These are phyloP conservation scores for Salvelinus alpinus DNA, from an alignment of 2,113 vertebrate genomes.

Conservation along the genomic window DNA sequence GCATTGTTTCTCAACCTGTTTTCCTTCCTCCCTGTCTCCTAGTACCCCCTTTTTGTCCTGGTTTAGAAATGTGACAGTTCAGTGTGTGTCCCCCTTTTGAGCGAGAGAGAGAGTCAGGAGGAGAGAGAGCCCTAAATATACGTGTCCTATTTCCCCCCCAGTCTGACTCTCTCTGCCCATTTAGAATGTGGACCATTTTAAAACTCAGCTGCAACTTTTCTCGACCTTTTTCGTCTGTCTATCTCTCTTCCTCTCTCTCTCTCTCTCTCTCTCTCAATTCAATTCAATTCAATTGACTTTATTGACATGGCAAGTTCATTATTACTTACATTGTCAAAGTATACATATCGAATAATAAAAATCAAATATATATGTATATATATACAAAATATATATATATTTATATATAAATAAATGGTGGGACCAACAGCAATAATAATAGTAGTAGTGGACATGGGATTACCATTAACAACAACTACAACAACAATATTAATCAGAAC, in stretches of 20 bases:
- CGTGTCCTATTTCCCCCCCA: slow-evolving; percentile 71
- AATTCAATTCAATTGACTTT: too few relatives aligned
- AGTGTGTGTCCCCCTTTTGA: slow-evolving; percentile 24
- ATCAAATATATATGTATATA: too few relatives aligned
- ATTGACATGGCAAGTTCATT: too few relatives aligned
- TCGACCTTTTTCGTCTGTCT: slow-evolving; percentile 22
- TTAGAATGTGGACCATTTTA: slow-evolving; percentile 48
- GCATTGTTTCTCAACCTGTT: slow-evolving; percentile 11
- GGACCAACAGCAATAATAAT: too few relatives aligned
- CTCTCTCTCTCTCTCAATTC: background rate
- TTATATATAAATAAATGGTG: too few relatives aligned
- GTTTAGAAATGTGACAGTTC: slow-evolving; percentile 65
- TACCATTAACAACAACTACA: too few relatives aligned
- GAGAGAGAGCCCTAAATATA: slow-evolving; percentile 62
- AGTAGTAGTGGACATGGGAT: too few relatives aligned
- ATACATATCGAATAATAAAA: too few relatives aligned
- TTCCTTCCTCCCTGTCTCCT: slow-evolving; percentile 17
- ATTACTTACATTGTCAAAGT: too few relatives aligned
- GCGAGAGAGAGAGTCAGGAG: slow-evolving; percentile 10
- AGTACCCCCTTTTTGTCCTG: slow-evolving; percentile 60
- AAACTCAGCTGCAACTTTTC: slow-evolving; percentile 60
- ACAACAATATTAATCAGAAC: too few relatives aligned
- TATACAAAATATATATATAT: too few relatives aligned
- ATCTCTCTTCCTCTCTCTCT: background rate
- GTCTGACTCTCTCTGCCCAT: slow-evolving; percentile 18